Evolutionary conservation across 2,888 invertebrate genomes (phyloP).

Genomic region (Macropis europaea): DNA sequence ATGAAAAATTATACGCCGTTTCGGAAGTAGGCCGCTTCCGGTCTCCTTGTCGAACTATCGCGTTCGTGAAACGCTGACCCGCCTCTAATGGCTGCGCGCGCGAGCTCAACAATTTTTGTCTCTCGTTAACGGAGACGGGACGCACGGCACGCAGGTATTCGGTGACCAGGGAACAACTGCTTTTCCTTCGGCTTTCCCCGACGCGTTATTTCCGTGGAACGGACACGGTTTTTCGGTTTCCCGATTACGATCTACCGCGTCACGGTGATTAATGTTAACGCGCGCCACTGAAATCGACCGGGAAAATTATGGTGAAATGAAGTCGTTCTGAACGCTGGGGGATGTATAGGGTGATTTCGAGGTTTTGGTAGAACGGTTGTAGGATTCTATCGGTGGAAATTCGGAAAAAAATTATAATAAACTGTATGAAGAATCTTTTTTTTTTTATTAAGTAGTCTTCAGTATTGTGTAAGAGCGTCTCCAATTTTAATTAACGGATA

Average conservation of each 20-base stretch:
- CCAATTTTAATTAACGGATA: no score
- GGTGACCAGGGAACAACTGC: no score
- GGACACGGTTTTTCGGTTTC: background rate
- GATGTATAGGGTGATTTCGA: no score
- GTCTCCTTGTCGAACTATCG: constrained; percentile 40
- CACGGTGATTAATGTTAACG: constrained; percentile 16
- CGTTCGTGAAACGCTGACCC: constrained; percentile 1
- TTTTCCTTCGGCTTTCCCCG: constrained; percentile 24
- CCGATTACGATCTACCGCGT: constrained; percentile 16
- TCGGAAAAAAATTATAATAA: no score
- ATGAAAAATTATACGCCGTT: constrained; percentile 65
- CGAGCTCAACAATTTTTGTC: constrained; percentile 24
- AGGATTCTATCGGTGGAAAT: no score
- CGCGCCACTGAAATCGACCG: constrained; percentile 15
- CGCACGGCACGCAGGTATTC: no score
- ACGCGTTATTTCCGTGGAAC: background rate
- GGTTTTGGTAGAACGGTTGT: no score
- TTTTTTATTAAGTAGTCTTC: no score
- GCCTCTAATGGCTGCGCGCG: constrained; percentile 22
- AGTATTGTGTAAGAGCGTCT: no score
- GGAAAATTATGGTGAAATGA: constrained; percentile 26
- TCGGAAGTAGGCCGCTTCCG: constrained; percentile 60
- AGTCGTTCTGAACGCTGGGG: constrained; percentile 14
- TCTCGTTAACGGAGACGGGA: constrained; percentile 20
- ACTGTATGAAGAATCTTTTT: no score